Evolutionary conservation across 2,888 invertebrate genomes (phyloP).

Genomic region (Polyommatus icarus): DNA sequence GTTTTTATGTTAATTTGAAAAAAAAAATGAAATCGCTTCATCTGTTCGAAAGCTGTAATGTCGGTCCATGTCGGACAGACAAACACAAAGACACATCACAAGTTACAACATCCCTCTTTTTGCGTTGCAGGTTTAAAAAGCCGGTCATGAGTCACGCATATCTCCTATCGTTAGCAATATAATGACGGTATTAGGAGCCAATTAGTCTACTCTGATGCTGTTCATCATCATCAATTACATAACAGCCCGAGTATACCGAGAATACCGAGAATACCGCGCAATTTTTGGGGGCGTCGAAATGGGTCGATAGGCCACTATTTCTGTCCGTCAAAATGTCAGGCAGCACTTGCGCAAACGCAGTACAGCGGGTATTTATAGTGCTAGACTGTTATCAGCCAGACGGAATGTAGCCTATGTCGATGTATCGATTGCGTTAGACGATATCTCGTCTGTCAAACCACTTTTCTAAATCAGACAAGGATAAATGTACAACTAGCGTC

Average conservation of each 20-base stretch:
- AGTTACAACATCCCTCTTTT: too few relatives aligned
- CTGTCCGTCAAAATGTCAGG: conserved; percentile 74
- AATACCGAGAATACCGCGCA: too few relatives aligned
- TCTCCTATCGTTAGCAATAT: not conserved
- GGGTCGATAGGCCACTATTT: conserved; percentile 63
- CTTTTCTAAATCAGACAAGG: not conserved
- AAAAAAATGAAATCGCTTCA: too few relatives aligned
- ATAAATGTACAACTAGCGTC: too few relatives aligned
- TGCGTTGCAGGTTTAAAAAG: not conserved
- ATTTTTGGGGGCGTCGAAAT: conserved; percentile 42
- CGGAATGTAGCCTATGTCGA: conserved; percentile 14
- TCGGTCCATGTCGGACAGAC: too few relatives aligned
- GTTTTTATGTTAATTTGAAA: too few relatives aligned
- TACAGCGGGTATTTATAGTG: conserved; percentile 39
- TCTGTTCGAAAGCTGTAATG: too few relatives aligned
- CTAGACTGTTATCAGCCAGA: conserved; percentile 11
- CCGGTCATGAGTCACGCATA: not conserved
- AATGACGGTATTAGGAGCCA: not conserved
- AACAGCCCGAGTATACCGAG: conserved; percentile 14
- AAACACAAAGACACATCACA: too few relatives aligned
- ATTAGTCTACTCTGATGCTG: not conserved
- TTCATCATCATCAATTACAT: conserved; percentile 5
- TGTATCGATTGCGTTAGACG: not conserved
- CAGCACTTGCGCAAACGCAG: conserved; percentile 64
- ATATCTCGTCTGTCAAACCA: not conserved